These are phyloP conservation scores for Caenorhabditis sinica DNA, from an alignment of 2,888 invertebrate species.

Conservation along the genomic window DNA sequence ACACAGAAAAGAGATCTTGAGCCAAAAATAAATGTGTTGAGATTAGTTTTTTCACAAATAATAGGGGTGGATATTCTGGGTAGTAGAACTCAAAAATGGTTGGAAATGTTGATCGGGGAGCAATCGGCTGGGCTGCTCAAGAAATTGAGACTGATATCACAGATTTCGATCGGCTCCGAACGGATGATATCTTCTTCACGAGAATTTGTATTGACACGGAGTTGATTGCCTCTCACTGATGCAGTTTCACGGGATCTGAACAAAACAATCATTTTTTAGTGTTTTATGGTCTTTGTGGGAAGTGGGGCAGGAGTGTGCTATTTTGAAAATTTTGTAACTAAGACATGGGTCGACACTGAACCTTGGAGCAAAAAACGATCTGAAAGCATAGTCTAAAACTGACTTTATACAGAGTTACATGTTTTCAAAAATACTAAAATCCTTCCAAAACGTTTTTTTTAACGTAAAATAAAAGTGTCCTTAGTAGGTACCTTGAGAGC, in stretches of 20 bases:
- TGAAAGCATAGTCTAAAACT: too few relatives aligned
- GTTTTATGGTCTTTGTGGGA: too few relatives aligned
- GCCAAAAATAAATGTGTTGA: neutral
- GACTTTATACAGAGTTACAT: too few relatives aligned
- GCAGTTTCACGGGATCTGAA: conserved; percentile 15
- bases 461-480: too few relatives aligned
- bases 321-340: too few relatives aligned
- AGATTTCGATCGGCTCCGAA: conserved; percentile 49
- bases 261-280: neutral
- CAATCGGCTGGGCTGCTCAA: conserved; percentile 39
- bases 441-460: too few relatives aligned
- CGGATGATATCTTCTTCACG: conserved; percentile 45
- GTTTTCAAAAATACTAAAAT: too few relatives aligned
- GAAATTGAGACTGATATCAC: conserved; percentile 45
- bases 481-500: too few relatives aligned
- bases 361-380: too few relatives aligned
- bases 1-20: neutral
- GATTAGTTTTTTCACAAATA: neutral
- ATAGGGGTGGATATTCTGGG: neutral
- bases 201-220: conserved; percentile 7
- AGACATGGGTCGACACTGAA: too few relatives aligned
- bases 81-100: conserved; percentile 26
- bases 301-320: too few relatives aligned
- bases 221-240: neutral
- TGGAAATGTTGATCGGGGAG: conserved; percentile 41